phyloP scores from a whole-genome alignment of 2,797 vertebrate species.

The Acanthis flammea region DNA sequence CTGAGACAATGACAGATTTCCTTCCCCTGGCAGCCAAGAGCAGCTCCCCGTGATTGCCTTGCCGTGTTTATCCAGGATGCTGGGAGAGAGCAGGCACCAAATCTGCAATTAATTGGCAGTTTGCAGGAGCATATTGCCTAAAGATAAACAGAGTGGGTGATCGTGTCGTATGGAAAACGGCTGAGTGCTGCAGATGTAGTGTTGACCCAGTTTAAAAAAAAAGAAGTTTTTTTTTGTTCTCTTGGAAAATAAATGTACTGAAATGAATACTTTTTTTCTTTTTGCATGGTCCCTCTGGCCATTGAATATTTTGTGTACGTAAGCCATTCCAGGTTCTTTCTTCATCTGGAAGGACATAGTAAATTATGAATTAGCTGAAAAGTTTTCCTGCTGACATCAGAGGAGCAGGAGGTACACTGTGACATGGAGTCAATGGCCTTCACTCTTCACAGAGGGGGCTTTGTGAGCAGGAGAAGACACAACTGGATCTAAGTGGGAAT shows the following conservation, averaged over 20 bases:
- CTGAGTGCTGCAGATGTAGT: constrained; percentile 75
- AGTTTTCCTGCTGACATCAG: constrained; percentile 32
- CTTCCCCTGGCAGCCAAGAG: constrained; percentile 36
- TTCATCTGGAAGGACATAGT: neutral
- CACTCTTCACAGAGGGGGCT: neutral
- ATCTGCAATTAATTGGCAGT: constrained; percentile 74
- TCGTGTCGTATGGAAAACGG: constrained; percentile 58
- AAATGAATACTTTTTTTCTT: constrained; percentile 54
- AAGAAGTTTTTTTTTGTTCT: constrained; percentile 38
- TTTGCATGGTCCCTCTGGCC: constrained; percentile 47
- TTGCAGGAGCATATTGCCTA: constrained; percentile 64
- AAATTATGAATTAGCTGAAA: constrained; percentile 20
- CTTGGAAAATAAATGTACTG: constrained; percentile 69
- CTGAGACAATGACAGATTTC: constrained; percentile 62
- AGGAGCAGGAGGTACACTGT: neutral
- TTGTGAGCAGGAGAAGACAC: neutral
- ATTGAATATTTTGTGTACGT: neutral
- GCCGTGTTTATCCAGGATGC: constrained; percentile 57
- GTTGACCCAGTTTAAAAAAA: constrained; percentile 73
- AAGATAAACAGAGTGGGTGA: constrained; percentile 69
- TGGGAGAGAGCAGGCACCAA: constrained; percentile 61
- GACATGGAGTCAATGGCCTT: fast-evolving
- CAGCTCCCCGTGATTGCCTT: constrained; percentile 18
- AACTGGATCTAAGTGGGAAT: neutral
- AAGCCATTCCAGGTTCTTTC: neutral